These are phyloP conservation scores for Diarsia dahlii DNA, from an alignment of 2,888 invertebrate species.

Conservation along the genomic window DNA sequence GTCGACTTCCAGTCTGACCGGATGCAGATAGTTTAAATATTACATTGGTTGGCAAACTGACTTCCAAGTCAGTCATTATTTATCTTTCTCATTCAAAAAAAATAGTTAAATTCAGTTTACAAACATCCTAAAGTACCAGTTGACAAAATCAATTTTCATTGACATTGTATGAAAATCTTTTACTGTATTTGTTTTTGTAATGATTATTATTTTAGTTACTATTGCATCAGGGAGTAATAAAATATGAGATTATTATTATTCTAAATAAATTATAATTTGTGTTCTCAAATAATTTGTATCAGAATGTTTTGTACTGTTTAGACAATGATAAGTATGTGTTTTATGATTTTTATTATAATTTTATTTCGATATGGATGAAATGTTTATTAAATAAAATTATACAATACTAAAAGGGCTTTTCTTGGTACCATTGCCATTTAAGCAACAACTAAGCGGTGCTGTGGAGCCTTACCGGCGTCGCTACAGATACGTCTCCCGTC, in stretches of 20 bases:
- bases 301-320: slow-evolving; percentile 62
- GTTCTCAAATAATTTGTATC: slow-evolving; percentile 65
- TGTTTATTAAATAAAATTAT: slow-evolving; percentile 70
- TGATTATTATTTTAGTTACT: slow-evolving; percentile 28
- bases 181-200: slow-evolving; percentile 9
- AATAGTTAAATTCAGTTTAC: slow-evolving; percentile 15
- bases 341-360: slow-evolving; percentile 68
- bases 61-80: too few relatives aligned
- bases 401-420: slow-evolving; percentile 48
- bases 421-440: neutral
- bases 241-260: slow-evolving; percentile 67
- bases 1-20: too few relatives aligned
- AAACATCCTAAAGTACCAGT: slow-evolving; percentile 17
- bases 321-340: slow-evolving; percentile 52
- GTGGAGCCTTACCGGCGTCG: too few relatives aligned
- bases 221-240: slow-evolving; percentile 55
- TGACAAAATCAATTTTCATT: slow-evolving; percentile 37
- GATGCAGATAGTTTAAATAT: neutral
- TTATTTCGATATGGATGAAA: slow-evolving; percentile 66
- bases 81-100: too few relatives aligned
- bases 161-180: slow-evolving; percentile 43
- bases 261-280: slow-evolving; percentile 63
- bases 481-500: too few relatives aligned
- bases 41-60: neutral
- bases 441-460: too few relatives aligned